Evolutionary conservation across 2,888 invertebrate genomes (phyloP), one percentile per base, ranked within the genome.

Genomic region (Oxycera nigricornis): DNA sequence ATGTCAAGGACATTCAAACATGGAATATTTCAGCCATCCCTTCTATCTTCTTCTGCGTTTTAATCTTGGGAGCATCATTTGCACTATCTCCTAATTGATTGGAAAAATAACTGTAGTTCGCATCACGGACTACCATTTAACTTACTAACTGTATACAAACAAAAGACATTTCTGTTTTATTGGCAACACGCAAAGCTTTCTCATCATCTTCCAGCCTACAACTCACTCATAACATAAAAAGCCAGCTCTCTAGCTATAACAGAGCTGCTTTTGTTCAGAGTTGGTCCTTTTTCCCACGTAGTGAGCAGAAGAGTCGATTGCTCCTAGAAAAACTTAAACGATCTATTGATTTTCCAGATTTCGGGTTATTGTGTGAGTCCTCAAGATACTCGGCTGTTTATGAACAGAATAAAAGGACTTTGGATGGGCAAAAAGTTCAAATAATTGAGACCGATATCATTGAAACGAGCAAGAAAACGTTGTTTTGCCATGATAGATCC

Each of bases 311-410:
- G 70, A 70, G 31, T 70, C 70, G 65, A 65, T 52, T 30, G 52
- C 70, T 31, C 70, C 52, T 52, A 70, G 55, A 70, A 55, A 52
- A 70, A 70, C 20, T 55, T 70, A 70, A 70, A 70, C 70, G 70
- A 52, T 70, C 70, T 70, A 70, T 70, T 70, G 70, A 70, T 70
- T 52, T 31, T 28, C 55, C 50, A 70, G 55, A 70, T 70, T 70
- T 52, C 26, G 30, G 35, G 11, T 35, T 55, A 55, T 70, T 70
- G 55, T 70, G 35, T 70, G 46, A 20, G 46, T n/a, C n/a, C n/a
- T n/a, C n/a, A 55, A 52, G 31, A 31, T 30, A 9, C 24, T 39
- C 70, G 20, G 55, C 46, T 70, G 70, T 70, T 46, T 31, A 17
- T 41, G 39, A 55, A n/a, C 20, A 55, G 24, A 17, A 17, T 41